phyloP scores from a whole-genome alignment of 2,888 invertebrate species.

The Chrysodeixis includens region DNA sequence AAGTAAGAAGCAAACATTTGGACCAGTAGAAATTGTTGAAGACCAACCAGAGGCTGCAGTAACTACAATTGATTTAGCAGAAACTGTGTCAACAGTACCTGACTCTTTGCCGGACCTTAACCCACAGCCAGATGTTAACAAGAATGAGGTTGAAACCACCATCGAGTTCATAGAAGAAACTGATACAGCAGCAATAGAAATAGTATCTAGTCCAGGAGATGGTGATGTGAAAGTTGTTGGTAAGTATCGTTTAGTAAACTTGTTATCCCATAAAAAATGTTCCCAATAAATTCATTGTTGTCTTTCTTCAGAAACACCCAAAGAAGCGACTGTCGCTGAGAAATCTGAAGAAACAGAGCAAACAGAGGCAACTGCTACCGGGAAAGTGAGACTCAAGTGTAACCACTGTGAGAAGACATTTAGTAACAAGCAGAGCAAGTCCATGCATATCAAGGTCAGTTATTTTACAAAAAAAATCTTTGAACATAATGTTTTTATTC shows the following conservation, averaged over 20 bases:
- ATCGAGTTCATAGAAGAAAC: slow-evolving; percentile 13
- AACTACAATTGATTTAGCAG: slow-evolving; percentile 19
- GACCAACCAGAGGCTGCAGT: slow-evolving; percentile 5
- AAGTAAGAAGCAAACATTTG: slow-evolving; percentile 18
- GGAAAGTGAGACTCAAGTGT: slow-evolving; percentile 80
- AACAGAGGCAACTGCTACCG: slow-evolving; percentile 43
- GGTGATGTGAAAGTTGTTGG: slow-evolving; percentile 44
- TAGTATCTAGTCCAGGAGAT: slow-evolving; percentile 30
- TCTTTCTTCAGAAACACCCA: slow-evolving; percentile 29
- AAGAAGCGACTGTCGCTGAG: slow-evolving; percentile 26
- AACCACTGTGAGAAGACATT: slow-evolving; percentile 90
- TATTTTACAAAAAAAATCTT: not conserved
- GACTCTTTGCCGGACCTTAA: slow-evolving; percentile 58
- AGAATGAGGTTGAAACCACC: not conserved
- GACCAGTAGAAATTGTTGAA: slow-evolving; percentile 26
- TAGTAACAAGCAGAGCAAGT: slow-evolving; percentile 89
- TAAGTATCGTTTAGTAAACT: slow-evolving; percentile 24
- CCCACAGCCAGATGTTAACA: slow-evolving; percentile 43
- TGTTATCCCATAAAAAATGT: too few relatives aligned
- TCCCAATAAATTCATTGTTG: not conserved
- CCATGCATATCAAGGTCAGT: slow-evolving; percentile 87
- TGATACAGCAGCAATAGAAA: slow-evolving; percentile 27
- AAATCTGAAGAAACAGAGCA: slow-evolving; percentile 41
- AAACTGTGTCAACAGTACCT: slow-evolving; percentile 30
- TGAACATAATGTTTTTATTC: too few relatives aligned